Evolutionary conservation across 2,797 vertebrate species (phyloP).

Genomic region (Sebastolobus altivelis): DNA sequence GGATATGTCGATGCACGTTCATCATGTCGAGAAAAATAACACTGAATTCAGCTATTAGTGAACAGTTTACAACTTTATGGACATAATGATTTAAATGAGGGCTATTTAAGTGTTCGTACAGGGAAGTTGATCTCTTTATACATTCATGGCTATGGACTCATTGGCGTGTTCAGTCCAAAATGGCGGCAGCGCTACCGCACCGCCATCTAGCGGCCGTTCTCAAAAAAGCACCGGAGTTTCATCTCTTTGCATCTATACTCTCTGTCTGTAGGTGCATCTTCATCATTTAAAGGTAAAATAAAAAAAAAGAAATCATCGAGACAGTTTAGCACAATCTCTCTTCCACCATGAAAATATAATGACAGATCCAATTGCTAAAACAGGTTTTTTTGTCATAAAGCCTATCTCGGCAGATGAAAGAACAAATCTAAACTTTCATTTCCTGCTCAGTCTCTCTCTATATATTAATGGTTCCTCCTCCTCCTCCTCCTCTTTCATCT

Average conservation of each 20-base stretch:
- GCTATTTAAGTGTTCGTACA: too few species aligned
- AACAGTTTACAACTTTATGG: too few species aligned
- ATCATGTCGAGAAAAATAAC: too few species aligned
- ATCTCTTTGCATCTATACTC: too few species aligned
- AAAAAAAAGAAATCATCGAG: conserved; percentile 14
- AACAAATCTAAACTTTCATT: conserved; percentile 65
- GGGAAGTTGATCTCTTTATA: too few species aligned
- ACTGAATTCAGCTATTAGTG: too few species aligned
- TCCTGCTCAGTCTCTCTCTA: conserved; percentile 68
- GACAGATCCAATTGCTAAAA: conserved; percentile 45
- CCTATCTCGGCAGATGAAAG: conserved; percentile 46
- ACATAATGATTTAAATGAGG: too few species aligned
- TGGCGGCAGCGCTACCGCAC: too few species aligned
- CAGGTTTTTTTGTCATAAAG: conserved; percentile 50
- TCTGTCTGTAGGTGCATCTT: conserved; percentile 3
- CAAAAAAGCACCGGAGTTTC: too few species aligned
- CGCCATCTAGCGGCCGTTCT: background rate
- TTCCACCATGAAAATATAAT: conserved; percentile 34
- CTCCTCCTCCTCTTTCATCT: conserved; percentile 40
- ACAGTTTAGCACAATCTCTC: conserved; percentile 13
- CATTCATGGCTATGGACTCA: too few species aligned
- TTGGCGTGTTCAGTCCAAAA: too few species aligned
- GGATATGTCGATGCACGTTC: too few species aligned
- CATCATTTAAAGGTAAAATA: conserved; percentile 16
- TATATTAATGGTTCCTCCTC: conserved; percentile 55